Conservation (phyloP, 2,113 vertebrate genomes). For the Ciconia stormi region DNA sequence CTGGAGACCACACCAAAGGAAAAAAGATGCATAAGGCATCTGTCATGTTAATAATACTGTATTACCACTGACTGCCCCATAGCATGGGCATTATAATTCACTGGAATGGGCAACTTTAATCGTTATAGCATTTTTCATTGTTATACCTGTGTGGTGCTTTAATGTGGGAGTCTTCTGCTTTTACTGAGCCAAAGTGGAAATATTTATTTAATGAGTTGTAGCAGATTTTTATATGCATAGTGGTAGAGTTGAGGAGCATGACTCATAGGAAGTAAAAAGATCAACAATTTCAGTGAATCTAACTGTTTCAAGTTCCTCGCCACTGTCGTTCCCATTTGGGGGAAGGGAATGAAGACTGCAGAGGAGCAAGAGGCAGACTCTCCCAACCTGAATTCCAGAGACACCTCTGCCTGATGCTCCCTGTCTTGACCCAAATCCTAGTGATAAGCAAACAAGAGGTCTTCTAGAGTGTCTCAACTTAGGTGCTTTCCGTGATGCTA, state of each 20-base stretch:
- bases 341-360: neutral
- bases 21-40: neutral
- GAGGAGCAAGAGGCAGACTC: neutral
- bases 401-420: neutral
- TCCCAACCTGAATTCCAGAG: neutral
- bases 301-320: neutral
- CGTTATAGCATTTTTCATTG: neutral
- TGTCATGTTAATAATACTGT: neutral
- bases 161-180: neutral
- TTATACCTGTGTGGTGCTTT: neutral
- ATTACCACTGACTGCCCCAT: neutral
- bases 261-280: constrained; percentile 26
- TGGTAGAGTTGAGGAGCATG: neutral
- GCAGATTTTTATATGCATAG: neutral
- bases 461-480: neutral
- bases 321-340: neutral
- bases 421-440: neutral
- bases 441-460: neutral
- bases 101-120: neutral
- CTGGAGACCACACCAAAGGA: neutral
- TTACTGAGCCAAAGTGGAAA: neutral
- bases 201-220: constrained; percentile 26
- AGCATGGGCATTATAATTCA: neutral
- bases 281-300: neutral
- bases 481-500: neutral